Evolutionary conservation across 2,797 vertebrate species (phyloP).

Genomic region (Tragelaphus oryx): DNA sequence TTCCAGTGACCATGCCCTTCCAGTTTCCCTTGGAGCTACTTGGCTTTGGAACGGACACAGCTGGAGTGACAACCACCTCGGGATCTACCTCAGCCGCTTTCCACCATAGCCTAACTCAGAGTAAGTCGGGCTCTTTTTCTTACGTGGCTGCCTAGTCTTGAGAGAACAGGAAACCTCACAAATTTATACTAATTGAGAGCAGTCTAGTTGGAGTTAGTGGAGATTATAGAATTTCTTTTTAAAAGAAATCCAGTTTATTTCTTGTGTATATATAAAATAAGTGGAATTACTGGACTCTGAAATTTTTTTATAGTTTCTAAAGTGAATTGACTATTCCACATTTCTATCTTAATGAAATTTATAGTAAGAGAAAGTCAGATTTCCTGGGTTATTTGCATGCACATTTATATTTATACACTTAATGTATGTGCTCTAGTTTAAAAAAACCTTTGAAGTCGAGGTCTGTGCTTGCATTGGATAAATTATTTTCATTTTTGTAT

Average conservation of each 20-base stretch:
- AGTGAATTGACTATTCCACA: not conserved
- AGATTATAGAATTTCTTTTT: not conserved
- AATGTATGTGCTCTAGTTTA: not conserved
- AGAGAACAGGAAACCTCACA: not conserved
- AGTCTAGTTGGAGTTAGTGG: not conserved
- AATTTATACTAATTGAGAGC: not conserved
- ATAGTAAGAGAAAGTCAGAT: not conserved
- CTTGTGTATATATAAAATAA: not conserved
- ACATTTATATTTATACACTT: not conserved
- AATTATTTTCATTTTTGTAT: conserved; percentile 10
- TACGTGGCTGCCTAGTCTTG: not conserved
- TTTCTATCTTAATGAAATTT: not conserved
- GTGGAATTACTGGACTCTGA: not conserved
- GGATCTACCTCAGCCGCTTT: conserved; percentile 91
- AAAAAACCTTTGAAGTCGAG: not conserved
- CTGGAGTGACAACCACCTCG: conserved; percentile 86
- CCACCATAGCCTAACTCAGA: conserved; percentile 92
- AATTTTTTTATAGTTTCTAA: not conserved
- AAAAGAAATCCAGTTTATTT: conserved; percentile 32
- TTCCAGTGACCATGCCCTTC: conserved; percentile 96
- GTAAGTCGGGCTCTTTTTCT: conserved; percentile 84
- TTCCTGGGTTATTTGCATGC: not conserved
- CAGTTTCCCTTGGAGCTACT: conserved; percentile 93
- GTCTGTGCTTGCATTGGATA: not conserved
- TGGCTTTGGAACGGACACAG: conserved; percentile 87